Evolutionary conservation across 1,140 invertebrate species (phyloP).

Genomic region (Lepidotrigona ventralis): DNA sequence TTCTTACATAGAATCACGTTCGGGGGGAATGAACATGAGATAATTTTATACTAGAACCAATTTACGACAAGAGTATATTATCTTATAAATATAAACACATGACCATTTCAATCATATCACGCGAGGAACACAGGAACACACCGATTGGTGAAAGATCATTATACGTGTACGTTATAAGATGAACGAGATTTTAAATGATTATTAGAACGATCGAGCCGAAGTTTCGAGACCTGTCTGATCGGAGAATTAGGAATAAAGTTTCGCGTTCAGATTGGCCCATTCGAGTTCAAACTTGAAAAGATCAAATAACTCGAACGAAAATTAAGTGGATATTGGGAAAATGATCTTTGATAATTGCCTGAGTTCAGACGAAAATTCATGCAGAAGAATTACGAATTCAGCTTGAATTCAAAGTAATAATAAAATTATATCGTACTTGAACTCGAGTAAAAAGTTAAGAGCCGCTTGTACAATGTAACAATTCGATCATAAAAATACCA

Average conservation of each 20-base stretch:
- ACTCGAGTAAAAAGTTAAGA: too few species aligned
- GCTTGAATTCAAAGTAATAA: too few species aligned
- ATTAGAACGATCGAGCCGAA: not conserved
- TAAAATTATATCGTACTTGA: too few species aligned
- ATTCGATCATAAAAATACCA: too few species aligned
- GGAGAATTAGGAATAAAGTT: not conserved
- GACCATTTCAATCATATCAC: conserved; percentile 69
- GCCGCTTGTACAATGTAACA: too few species aligned
- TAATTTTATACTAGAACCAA: conserved; percentile 76
- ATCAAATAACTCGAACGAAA: too few species aligned
- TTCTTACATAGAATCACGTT: conserved; percentile 54
- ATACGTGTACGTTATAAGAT: conserved; percentile 32
- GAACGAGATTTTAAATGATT: conserved; percentile 37
- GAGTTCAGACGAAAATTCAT: not conserved
- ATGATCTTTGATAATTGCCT: not conserved
- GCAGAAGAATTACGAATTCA: too few species aligned
- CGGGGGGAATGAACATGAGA: conserved; percentile 60
- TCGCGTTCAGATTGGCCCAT: not conserved
- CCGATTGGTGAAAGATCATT: conserved; percentile 24
- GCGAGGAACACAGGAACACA: conserved; percentile 36
- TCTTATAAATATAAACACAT: conserved; percentile 51
- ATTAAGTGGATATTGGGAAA: not conserved
- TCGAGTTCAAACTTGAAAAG: too few species aligned
- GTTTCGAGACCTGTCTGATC: not conserved
- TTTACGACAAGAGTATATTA: conserved; percentile 57